Conservation (phyloP, 2,113 vertebrate genomes). For the Toxostoma redivivum region DNA sequence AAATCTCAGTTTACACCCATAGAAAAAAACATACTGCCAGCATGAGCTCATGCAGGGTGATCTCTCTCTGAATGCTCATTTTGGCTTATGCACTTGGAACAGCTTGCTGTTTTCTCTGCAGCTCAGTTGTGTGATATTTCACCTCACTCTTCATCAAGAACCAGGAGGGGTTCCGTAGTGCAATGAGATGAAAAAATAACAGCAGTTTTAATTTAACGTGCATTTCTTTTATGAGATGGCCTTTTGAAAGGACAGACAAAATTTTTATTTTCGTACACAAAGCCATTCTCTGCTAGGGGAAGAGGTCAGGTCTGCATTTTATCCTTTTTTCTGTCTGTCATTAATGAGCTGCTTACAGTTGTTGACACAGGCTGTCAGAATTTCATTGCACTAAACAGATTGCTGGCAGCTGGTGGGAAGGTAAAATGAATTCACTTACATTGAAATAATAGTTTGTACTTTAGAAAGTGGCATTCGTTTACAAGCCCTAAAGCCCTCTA, state of each 20-base stretch:
- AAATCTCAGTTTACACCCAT: conserved; percentile 1
- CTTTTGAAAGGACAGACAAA: not conserved
- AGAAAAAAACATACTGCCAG: not conserved
- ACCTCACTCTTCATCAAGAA: conserved; percentile 43
- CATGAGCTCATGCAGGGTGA: conserved; percentile 45
- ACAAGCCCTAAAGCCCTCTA: not conserved
- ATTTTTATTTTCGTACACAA: not conserved
- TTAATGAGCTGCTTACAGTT: not conserved
- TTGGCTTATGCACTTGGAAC: conserved; percentile 3
- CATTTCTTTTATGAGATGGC: conserved; percentile 7
- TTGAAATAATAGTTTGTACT: not conserved
- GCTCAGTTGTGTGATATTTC: conserved; percentile 15
- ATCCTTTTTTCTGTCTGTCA: not conserved
- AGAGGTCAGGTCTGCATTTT: not conserved
- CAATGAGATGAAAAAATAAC: not conserved
- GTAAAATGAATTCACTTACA: not conserved
- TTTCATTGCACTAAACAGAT: conserved; percentile 11
- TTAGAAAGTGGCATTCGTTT: not conserved
- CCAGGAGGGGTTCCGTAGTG: not conserved
- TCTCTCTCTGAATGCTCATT: conserved; percentile 32
- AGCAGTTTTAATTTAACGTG: not conserved
- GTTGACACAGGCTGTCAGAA: conserved; percentile 15
- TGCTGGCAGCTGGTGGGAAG: not conserved
- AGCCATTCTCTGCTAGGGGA: not conserved
- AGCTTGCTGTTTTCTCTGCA: conserved; percentile 16